These are phyloP conservation scores for Fistularia tabacaria DNA, from an alignment of 2,797 vertebrate genomes.

Conservation along the genomic window DNA sequence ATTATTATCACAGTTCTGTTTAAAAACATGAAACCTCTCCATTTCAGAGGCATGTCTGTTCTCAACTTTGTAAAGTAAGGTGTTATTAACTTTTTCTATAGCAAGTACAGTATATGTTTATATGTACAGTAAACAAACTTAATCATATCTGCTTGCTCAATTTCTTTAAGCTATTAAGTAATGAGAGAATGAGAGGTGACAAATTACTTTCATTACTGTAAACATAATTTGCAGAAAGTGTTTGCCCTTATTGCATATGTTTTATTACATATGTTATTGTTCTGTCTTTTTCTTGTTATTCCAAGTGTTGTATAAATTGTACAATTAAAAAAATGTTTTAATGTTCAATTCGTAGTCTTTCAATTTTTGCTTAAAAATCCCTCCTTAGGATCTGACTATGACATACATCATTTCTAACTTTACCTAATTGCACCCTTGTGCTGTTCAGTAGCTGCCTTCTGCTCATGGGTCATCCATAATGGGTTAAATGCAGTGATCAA, in stretches of 20 bases:
- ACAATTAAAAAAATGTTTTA: not conserved
- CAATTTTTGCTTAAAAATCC: too few species aligned
- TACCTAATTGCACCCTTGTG: too few species aligned
- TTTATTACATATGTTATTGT: slow-evolving; percentile 37
- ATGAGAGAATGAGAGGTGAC: slow-evolving; percentile 53
- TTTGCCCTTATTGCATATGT: slow-evolving; percentile 57
- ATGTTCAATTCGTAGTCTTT: too few species aligned
- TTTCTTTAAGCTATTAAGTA: slow-evolving; percentile 69
- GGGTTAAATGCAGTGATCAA: too few species aligned
- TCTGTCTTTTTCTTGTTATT: not conserved
- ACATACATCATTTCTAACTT: too few species aligned
- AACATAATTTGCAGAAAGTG: slow-evolving; percentile 62
- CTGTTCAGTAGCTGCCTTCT: too few species aligned
- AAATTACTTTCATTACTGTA: slow-evolving; percentile 54
- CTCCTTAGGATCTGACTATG: too few species aligned
- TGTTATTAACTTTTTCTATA: slow-evolving; percentile 47
- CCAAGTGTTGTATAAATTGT: not conserved
- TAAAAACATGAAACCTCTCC: slow-evolving; percentile 6
- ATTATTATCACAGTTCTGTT: slow-evolving; percentile 7
- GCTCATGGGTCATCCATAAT: too few species aligned
- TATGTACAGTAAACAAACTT: slow-evolving; percentile 66
- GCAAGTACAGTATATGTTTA: slow-evolving; percentile 69
- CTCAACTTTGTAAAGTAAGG: slow-evolving; percentile 67
- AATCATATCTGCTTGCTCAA: slow-evolving; percentile 57
- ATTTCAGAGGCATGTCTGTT: slow-evolving; percentile 2